Percentiles rank a stretch among this genome's conserved stretches.
Conservation (phyloP, 2,888 invertebrate genomes). For the Lucinisca nassula region DNA sequence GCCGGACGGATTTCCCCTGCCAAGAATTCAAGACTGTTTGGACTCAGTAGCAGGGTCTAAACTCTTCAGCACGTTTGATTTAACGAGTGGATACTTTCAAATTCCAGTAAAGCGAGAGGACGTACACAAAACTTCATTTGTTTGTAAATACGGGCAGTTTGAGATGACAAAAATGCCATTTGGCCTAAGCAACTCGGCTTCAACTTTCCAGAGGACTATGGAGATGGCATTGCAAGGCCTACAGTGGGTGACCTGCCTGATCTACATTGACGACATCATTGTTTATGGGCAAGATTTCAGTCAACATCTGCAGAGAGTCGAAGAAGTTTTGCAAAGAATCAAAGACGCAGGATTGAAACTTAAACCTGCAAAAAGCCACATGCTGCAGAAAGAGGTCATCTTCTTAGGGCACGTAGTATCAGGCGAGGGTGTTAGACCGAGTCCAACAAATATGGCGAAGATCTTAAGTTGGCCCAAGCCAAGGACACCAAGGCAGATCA, state of each 20-base stretch:
- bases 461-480: neutral
- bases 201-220: neutral
- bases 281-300: constrained; percentile 46
- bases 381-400: constrained; percentile 23
- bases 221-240: constrained; percentile 43
- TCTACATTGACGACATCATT: constrained; percentile 15
- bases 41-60: constrained; percentile 41
- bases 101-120: constrained; percentile 45
- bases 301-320: constrained; percentile 45
- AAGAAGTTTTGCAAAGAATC: constrained; percentile 54
- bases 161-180: constrained; percentile 48
- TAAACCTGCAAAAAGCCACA: constrained; percentile 59
- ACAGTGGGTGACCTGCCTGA: constrained; percentile 31
- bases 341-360: constrained; percentile 57
- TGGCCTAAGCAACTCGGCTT: neutral
- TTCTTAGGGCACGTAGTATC: constrained; percentile 43
- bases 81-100: constrained; percentile 49
- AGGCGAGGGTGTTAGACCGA: neutral
- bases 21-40: constrained; percentile 48
- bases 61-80: constrained; percentile 45
- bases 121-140: constrained; percentile 62
- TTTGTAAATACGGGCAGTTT: constrained; percentile 52
- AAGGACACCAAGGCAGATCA: constrained; percentile 13
- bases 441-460: constrained; percentile 22
- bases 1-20: constrained; percentile 45